Conservation (phyloP, 2,888 invertebrate species). For the Nesidiocoris tenuis region DNA sequence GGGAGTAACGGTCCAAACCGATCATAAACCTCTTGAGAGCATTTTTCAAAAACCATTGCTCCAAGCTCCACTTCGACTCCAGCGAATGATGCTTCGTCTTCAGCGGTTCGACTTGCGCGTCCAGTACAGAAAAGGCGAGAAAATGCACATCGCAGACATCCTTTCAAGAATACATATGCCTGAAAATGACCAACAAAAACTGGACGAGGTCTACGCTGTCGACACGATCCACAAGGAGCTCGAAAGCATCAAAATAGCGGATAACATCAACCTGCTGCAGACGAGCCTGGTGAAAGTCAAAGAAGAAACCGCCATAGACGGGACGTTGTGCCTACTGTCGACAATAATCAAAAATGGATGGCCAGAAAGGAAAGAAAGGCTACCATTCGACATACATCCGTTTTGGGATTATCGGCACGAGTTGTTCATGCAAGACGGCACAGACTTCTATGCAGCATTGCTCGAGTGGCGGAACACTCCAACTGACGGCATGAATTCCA, state of each 20-base stretch:
- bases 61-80: not conserved
- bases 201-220: not conserved
- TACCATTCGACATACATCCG: no score
- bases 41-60: not conserved
- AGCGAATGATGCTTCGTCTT: not conserved
- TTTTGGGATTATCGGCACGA: no score
- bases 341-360: no score
- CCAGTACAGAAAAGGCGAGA: not conserved
- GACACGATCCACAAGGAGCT: not conserved
- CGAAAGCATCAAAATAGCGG: no score
- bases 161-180: not conserved
- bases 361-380: no score
- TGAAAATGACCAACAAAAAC: not conserved
- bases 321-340: no score
- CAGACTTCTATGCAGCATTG: conserved; percentile 47
- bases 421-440: no score
- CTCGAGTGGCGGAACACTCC: conserved; percentile 50
- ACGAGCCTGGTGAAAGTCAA: no score
- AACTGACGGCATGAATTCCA: conserved; percentile 45
- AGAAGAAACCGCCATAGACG: no score
- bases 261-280: no score
- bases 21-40: not conserved
- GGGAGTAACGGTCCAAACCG: not conserved
- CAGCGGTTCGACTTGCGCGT: not conserved
- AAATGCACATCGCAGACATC: not conserved